These are phyloP conservation scores for Oreotragus oreotragus DNA, from an alignment of 2,113 vertebrate genomes.

Conservation along the genomic window DNA sequence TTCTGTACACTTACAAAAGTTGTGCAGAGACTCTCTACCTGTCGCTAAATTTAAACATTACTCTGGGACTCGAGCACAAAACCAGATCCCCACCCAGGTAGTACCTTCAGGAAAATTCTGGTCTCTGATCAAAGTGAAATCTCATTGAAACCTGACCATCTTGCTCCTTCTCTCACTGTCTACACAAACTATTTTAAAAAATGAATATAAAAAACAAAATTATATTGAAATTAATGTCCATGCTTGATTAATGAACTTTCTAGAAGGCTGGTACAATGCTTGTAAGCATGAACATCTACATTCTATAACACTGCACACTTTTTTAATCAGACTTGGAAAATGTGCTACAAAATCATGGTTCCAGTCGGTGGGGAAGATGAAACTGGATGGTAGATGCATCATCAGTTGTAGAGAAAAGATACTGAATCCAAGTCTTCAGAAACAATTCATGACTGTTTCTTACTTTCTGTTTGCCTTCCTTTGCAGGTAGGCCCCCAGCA, in stretches of 20 bases:
- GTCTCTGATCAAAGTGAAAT: neutral
- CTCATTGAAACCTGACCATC: neutral
- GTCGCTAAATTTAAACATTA: neutral
- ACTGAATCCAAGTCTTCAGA: neutral
- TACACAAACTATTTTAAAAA: neutral
- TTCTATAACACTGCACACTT: conserved; percentile 35
- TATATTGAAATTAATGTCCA: conserved; percentile 91
- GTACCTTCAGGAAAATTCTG: neutral
- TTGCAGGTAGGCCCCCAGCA: neutral
- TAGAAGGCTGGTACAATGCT: conserved; percentile 49
- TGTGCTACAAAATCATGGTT: conserved; percentile 21
- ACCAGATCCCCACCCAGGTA: neutral
- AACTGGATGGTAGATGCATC: neutral
- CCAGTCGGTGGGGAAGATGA: neutral
- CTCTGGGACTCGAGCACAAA: neutral
- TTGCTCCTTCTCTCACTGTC: neutral
- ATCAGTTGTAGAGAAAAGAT: neutral
- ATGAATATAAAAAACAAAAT: conserved; percentile 73
- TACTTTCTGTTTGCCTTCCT: neutral
- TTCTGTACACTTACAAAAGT: neutral
- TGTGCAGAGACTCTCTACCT: neutral
- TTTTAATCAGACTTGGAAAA: conserved; percentile 30
- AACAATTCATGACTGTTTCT: neutral
- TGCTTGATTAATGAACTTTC: conserved; percentile 78
- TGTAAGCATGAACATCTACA: conserved; percentile 68